phyloP scores from a whole-genome alignment of 2,888 invertebrate genomes.

The Spisula subtruncata region DNA sequence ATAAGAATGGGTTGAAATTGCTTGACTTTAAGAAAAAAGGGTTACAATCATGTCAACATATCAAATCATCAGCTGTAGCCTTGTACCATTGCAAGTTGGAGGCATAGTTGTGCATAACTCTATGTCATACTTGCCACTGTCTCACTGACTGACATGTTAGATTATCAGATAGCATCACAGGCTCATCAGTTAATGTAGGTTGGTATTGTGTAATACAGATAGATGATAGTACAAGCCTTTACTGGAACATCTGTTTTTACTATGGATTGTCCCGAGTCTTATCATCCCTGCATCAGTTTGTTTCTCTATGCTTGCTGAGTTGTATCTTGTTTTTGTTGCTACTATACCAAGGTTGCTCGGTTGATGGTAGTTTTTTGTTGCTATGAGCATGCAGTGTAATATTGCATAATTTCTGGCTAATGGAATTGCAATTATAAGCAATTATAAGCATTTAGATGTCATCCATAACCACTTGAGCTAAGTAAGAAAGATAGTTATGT shows the following conservation, averaged over 20 bases:
- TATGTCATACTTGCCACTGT: not conserved
- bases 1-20: too few species aligned
- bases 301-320: not conserved
- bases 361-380: not conserved
- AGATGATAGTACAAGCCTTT: not conserved
- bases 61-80: too few species aligned
- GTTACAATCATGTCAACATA: too few species aligned
- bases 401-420: not conserved
- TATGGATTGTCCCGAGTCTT: not conserved
- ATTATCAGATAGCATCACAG: not conserved
- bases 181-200: not conserved
- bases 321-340: not conserved
- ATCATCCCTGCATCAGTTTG: not conserved
- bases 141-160: not conserved
- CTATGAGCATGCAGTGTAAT: not conserved
- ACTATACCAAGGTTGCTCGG: too few species aligned
- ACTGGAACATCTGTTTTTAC: constrained; percentile 8
- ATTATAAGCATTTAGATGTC: constrained; percentile 6
- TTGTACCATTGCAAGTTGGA: too few species aligned
- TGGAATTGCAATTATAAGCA: constrained; percentile 10
- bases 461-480: not conserved
- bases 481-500: too few species aligned
- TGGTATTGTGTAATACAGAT: not conserved
- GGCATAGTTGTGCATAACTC: too few species aligned
- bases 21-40: too few species aligned